These are phyloP conservation scores for Temnopleurus reevesii DNA, from an alignment of 53 echinoderm and acorn worm genomes.

Conservation along the genomic window DNA sequence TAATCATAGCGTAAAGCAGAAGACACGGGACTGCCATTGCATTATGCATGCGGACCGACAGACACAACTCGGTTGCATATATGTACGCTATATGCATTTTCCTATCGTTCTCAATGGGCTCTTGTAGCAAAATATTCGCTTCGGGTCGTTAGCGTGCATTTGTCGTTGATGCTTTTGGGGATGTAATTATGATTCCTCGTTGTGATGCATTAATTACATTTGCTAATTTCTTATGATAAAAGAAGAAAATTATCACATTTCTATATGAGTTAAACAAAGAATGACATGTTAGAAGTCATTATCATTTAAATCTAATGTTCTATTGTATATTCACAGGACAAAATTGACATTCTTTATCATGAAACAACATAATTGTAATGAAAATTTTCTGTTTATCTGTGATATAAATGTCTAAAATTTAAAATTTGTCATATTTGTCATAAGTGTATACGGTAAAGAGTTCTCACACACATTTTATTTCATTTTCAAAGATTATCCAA, in stretches of 20 bases:
- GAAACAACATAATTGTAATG: background rate
- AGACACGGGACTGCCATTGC: background rate
- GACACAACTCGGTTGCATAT: too few relatives aligned
- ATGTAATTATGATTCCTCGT: background rate
- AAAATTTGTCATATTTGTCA: too few relatives aligned
- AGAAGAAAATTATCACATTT: background rate
- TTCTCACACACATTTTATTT: too few relatives aligned
- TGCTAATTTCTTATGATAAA: background rate
- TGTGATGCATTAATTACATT: background rate
- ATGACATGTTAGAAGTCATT: too few relatives aligned
- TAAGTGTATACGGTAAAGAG: too few relatives aligned
- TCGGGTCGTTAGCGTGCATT: background rate
- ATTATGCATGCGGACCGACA: slow-evolving; percentile 18
- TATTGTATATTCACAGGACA: too few relatives aligned
- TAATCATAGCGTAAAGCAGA: background rate
- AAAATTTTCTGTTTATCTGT: background rate
- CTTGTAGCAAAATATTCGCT: background rate
- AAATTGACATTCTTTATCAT: background rate
- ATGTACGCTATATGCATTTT: background rate
- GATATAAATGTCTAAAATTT: too few relatives aligned
- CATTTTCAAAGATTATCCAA: too few relatives aligned
- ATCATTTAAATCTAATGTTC: too few relatives aligned
- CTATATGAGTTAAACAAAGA: background rate
- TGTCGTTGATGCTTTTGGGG: background rate
- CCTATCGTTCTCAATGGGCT: background rate